These are phyloP conservation scores for Lucilia cuprina DNA, from an alignment of 1,140 invertebrate genomes.

Conservation along the genomic window DNA sequence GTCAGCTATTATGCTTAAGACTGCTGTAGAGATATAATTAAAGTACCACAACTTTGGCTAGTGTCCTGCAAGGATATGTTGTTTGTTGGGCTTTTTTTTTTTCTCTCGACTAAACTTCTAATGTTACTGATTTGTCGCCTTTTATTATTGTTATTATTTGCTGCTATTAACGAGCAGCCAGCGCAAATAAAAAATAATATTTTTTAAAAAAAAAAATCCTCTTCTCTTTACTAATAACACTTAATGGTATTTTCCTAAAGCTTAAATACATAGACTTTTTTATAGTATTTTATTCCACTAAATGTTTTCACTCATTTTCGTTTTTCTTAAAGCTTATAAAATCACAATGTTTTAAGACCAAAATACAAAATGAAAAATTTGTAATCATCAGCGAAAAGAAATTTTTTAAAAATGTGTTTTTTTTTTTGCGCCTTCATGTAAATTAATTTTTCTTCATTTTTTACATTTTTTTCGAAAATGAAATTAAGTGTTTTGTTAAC, in stretches of 20 bases:
- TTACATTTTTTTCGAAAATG: background rate
- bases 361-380: background rate
- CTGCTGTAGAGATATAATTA: background rate
- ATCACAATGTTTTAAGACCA: background rate
- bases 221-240: constrained; percentile 4
- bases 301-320: background rate
- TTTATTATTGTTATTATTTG: background rate
- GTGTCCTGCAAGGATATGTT: too few relatives aligned
- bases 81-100: background rate
- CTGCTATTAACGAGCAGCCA: background rate
- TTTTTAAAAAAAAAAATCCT: background rate
- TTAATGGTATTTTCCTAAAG: background rate
- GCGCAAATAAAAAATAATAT: background rate
- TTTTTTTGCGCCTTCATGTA: background rate
- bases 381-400: background rate
- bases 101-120: background rate
- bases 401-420: background rate
- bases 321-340: background rate
- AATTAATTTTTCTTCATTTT: constrained; percentile 7
- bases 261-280: background rate
- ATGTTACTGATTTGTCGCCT: constrained; percentile 15
- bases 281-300: background rate
- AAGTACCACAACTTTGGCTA: too few relatives aligned
- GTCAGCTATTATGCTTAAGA: background rate
- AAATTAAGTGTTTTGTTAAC: constrained; percentile 17